Evolutionary conservation across 2,888 invertebrate genomes (phyloP).

Genomic region (Anaspis maculata): DNA sequence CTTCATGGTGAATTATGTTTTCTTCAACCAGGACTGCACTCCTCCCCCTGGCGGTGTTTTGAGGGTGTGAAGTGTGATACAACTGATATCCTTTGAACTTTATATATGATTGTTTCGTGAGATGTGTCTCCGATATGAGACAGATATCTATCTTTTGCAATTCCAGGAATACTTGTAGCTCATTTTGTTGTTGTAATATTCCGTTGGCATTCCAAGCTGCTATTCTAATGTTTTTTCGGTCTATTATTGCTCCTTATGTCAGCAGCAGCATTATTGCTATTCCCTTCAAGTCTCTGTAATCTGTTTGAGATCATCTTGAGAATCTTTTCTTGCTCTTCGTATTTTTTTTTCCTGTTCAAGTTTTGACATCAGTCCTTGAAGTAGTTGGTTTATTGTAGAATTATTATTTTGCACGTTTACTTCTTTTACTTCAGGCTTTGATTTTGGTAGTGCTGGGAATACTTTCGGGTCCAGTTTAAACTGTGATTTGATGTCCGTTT

Average conservation of each 20-base stretch:
- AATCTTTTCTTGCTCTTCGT: background rate
- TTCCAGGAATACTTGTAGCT: constrained; percentile 15
- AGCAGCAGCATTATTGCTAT: background rate
- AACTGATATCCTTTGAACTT: constrained; percentile 12
- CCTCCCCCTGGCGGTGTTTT: background rate
- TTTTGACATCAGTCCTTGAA: too few species aligned
- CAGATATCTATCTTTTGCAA: constrained; percentile 18
- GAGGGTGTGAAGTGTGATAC: background rate
- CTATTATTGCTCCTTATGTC: too few species aligned
- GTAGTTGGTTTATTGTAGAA: too few species aligned
- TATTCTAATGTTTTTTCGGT: constrained; percentile 12
- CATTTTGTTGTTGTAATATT: constrained; percentile 17
- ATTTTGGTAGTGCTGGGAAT: too few species aligned
- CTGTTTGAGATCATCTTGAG: background rate
- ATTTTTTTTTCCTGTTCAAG: background rate
- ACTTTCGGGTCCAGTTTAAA: background rate
- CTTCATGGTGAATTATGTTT: background rate
- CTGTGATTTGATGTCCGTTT: background rate
- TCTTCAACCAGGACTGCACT: background rate
- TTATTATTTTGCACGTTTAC: background rate
- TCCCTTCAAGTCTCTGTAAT: too few species aligned
- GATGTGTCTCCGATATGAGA: constrained; percentile 18
- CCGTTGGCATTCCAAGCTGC: constrained; percentile 18
- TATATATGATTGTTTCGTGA: constrained; percentile 16
- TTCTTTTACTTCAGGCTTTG: too few species aligned